Conservation (phyloP, 2,797 vertebrate species). For the Natrix natrix region DNA sequence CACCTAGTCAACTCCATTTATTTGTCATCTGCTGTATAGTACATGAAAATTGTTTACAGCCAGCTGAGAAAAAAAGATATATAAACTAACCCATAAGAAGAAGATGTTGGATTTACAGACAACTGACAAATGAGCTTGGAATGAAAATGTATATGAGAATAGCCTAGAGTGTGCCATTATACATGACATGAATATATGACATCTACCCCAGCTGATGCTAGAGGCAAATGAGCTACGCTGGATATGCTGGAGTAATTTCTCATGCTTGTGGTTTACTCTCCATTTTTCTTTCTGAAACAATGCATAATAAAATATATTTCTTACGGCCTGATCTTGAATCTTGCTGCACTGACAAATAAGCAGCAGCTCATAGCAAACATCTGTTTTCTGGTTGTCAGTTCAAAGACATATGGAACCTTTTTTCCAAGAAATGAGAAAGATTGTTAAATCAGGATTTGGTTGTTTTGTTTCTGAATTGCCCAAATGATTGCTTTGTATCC, state of each 20-base stretch:
- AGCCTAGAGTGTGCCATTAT: slow-evolving; percentile 74
- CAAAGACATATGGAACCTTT: neutral
- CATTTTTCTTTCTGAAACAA: slow-evolving; percentile 45
- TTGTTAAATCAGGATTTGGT: neutral
- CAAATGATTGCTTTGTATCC: neutral
- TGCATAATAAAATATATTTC: slow-evolving; percentile 11
- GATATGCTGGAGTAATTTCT: slow-evolving; percentile 62
- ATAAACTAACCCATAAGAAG: slow-evolving; percentile 69
- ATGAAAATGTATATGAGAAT: slow-evolving; percentile 68
- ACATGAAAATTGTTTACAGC: slow-evolving; percentile 73
- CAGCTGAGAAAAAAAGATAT: slow-evolving; percentile 68
- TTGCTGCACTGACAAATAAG: slow-evolving; percentile 23
- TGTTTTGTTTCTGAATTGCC: neutral
- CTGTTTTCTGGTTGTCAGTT: neutral
- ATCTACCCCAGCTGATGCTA: slow-evolving; percentile 68
- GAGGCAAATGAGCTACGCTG: slow-evolving; percentile 68
- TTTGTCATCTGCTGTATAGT: slow-evolving; percentile 64
- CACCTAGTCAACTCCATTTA: slow-evolving; percentile 61
- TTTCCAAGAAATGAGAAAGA: neutral
- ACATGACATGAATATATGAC: slow-evolving; percentile 76
- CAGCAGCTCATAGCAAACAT: neutral
- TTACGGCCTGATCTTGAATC: slow-evolving; percentile 10
- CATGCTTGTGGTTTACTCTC: slow-evolving; percentile 32
- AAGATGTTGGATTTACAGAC: slow-evolving; percentile 71
- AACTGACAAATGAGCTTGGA: slow-evolving; percentile 72